Evolutionary conservation across 2,888 invertebrate species (phyloP), one percentile per base, ranked within the genome.

Genomic region (Willowsia nigromaculata): DNA sequence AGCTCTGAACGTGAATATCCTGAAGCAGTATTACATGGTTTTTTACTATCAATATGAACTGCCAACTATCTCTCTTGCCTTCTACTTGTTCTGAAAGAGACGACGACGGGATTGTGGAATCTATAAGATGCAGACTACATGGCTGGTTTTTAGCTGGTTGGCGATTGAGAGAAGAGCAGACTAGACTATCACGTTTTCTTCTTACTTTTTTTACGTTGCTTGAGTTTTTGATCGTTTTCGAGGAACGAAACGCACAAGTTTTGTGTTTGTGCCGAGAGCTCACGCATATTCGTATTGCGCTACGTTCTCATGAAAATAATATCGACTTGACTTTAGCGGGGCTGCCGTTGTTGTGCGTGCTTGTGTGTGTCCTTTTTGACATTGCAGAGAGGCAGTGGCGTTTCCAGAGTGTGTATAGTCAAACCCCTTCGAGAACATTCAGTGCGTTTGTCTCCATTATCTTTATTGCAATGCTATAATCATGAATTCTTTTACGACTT

Each of bases 321-420:
- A 78, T 65, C 62, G 50, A 85, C 56, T 47, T 47, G 37, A 4
- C 40, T 59, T 6, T 81, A 40, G 25, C 7, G 13, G 37, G 25
- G 76, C n/a, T n/a, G n/a, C n/a, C n/a, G 15, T 6, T 80, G 33
- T 56, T 27, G 30, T 30, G 85, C 50, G 76, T 62, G 59, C 27
- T 33, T 76, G 40, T 40, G 86, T 50, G 68, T 80, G 78, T 85
- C 86, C 86, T 56, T 40, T 76, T 86, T 85, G 78, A 85, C 85
- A 85, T 78, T 85, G 85, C 85, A 68, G 86, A 80, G 86, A 80
- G 81, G 0, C 68, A 86, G 80, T 80, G 80, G 65, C 80, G 86
- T 80, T 81, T 3, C 11, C 30, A 15, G 22, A 59, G 22, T 68
- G 80, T 43, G 76, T 59, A 33, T 6, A 37, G 40, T 2, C 7